phyloP scores from a whole-genome alignment of 1,140 invertebrate genomes.

The Pentalonia nigronervosa region DNA sequence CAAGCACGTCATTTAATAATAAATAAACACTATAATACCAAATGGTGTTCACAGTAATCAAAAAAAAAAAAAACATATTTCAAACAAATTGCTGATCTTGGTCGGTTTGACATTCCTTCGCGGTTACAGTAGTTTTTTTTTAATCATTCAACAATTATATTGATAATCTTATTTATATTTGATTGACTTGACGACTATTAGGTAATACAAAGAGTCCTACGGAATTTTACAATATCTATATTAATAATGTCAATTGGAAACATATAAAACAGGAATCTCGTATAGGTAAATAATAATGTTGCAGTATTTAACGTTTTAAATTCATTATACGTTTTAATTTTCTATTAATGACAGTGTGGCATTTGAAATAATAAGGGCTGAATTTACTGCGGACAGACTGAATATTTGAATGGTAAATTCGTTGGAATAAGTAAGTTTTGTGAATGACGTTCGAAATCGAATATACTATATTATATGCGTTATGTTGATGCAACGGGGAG shows the following conservation, averaged over 20 bases:
- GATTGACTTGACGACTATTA: neutral
- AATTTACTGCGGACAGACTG: neutral
- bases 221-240: neutral
- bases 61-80: neutral
- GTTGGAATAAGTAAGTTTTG: slow-evolving; percentile 39
- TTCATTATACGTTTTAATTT: neutral
- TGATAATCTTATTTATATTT: neutral
- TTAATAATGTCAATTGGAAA: neutral
- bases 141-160: neutral
- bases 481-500: neutral
- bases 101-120: neutral
- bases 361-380: neutral
- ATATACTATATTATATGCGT: neutral
- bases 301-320: neutral
- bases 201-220: neutral
- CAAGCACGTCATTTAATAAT: slow-evolving; percentile 31
- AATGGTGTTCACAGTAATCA: slow-evolving; percentile 15
- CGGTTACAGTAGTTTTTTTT: neutral
- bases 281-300: neutral
- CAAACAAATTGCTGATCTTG: neutral
- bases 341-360: neutral
- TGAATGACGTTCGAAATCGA: slow-evolving; percentile 35
- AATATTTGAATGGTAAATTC: neutral
- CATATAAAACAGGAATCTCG: neutral
- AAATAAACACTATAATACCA: neutral